A percentile compares a stretch with the other conserved stretches of the same genome.
Evolutionary conservation across 1,140 invertebrate species (phyloP).

Genomic region (Mylabris phalerata): DNA sequence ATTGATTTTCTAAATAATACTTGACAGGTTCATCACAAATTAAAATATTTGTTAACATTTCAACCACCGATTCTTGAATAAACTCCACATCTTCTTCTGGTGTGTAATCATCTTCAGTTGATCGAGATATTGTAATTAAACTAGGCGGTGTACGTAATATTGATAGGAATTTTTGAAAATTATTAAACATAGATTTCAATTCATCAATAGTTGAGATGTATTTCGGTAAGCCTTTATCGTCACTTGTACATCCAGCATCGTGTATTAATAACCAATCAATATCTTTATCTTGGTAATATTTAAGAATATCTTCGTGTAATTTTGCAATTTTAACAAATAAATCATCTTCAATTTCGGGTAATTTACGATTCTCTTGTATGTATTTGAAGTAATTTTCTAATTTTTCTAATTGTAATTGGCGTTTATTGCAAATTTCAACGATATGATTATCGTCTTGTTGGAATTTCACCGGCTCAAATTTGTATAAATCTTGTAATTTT

Average conservation of each 20-base stretch:
- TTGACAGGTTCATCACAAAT: constrained; percentile 28
- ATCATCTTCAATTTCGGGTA: constrained; percentile 41
- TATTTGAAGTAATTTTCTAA: constrained; percentile 56
- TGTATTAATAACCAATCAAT: constrained; percentile 74
- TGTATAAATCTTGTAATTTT: constrained; percentile 55
- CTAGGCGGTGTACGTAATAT: constrained; percentile 57
- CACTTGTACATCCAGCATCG: constrained; percentile 80
- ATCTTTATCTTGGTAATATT: constrained; percentile 49
- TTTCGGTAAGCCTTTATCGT: constrained; percentile 72
- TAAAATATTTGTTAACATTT: constrained; percentile 39
- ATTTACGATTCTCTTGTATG: constrained; percentile 50
- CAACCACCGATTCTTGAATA: constrained; percentile 59
- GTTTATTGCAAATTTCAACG: constrained; percentile 42
- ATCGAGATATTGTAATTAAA: constrained; percentile 72
- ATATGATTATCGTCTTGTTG: constrained; percentile 36
- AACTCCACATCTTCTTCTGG: constrained; percentile 66
- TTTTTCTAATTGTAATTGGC: constrained; percentile 54
- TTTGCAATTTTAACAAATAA: constrained; percentile 37
- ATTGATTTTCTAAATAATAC: neutral
- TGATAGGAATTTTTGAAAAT: constrained; percentile 54
- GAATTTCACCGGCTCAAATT: constrained; percentile 42
- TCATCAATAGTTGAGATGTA: constrained; percentile 67
- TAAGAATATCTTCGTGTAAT: constrained; percentile 46
- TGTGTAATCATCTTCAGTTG: constrained; percentile 83
- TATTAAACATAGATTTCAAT: constrained; percentile 54